Conservation (phyloP, 2,113 vertebrate genomes). For the Athene cunicularia region DNA sequence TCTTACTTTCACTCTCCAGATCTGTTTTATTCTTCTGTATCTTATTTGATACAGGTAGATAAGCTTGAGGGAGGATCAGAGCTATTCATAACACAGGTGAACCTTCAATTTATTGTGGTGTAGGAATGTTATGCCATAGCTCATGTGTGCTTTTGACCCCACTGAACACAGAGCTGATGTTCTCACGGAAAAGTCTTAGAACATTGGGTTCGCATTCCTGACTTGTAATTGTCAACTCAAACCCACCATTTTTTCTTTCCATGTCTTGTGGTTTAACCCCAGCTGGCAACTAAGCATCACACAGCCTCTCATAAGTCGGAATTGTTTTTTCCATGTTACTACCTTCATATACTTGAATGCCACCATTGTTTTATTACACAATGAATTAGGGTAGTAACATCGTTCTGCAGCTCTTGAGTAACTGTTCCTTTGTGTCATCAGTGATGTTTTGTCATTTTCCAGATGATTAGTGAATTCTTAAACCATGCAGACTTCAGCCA, state of each 20-base stretch:
- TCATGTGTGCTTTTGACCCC: neutral
- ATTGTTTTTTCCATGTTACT: neutral
- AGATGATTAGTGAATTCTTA: neutral
- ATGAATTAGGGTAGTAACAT: neutral
- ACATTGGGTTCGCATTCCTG: neutral
- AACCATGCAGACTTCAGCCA: neutral
- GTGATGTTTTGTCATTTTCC: neutral
- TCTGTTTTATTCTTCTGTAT: neutral
- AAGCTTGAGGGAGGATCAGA: neutral
- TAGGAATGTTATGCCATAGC: neutral
- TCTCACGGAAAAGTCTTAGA: neutral
- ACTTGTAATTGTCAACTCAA: neutral
- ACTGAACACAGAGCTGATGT: neutral
- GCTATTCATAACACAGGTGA: neutral
- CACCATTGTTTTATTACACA: neutral
- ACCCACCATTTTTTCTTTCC: neutral
- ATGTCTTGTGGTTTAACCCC: neutral
- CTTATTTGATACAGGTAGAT: neutral
- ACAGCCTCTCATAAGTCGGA: neutral
- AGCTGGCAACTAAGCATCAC: too few relatives aligned
- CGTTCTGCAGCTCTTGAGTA: neutral
- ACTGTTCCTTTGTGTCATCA: neutral
- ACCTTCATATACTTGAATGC: neutral
- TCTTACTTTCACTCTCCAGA: neutral
- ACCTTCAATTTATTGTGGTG: neutral